These are phyloP conservation scores for Eupeodes luniger DNA, from an alignment of 2,888 invertebrate species.

Conservation along the genomic window DNA sequence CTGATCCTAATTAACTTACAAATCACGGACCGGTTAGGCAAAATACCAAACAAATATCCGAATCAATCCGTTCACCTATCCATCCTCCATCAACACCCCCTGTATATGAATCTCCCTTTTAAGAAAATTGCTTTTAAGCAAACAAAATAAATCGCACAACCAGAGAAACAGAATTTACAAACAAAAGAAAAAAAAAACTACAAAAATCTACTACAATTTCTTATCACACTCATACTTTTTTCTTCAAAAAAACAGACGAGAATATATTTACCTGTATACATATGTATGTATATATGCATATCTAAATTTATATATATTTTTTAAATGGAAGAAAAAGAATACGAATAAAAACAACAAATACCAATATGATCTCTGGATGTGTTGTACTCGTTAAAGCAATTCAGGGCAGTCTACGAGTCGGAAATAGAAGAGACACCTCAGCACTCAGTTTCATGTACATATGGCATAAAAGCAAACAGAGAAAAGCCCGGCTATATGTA, in stretches of 20 bases:
- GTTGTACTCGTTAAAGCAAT: background rate
- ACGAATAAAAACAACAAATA: background rate
- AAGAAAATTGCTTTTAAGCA: background rate
- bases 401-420: slow-evolving; percentile 1
- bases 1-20: background rate
- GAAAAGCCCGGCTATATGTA: slow-evolving; percentile 7
- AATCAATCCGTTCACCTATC: background rate
- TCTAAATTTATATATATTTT: background rate
- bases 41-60: slow-evolving; percentile 15
- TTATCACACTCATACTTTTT: slow-evolving; percentile 21
- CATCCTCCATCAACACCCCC: background rate
- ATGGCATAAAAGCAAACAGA: background rate
- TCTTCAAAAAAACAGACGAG: background rate
- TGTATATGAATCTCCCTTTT: background rate
- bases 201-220: slow-evolving; percentile 26
- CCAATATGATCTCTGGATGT: background rate
- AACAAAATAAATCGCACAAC: slow-evolving; percentile 20
- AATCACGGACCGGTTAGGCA: slow-evolving; percentile 15
- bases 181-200: background rate
- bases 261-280: background rate
- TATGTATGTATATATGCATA: background rate
- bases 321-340: background rate
- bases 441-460: background rate
- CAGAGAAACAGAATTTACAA: background rate
- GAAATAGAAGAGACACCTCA: slow-evolving; percentile 17